Evolutionary conservation across 2,113 vertebrate species (phyloP).

Genomic region (Ceyx margarethae): DNA sequence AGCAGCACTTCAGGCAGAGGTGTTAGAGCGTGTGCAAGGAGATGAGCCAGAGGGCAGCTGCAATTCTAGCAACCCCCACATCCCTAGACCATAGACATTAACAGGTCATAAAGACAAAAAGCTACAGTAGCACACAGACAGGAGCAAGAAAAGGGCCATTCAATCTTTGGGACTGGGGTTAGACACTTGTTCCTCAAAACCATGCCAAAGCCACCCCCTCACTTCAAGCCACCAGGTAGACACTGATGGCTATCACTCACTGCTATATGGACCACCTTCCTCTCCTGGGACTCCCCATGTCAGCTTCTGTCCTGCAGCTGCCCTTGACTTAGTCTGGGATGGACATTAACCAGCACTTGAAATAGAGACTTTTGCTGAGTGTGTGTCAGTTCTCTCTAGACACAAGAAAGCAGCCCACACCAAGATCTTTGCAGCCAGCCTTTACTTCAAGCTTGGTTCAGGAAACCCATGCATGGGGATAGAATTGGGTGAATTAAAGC

Average conservation of each 20-base stretch:
- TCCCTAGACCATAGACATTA: not conserved
- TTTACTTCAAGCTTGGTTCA: not conserved
- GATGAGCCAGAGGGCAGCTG: not conserved
- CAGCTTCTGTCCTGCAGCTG: not conserved
- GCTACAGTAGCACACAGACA: not conserved
- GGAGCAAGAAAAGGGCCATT: not conserved
- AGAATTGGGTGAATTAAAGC: not conserved
- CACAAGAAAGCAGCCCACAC: not conserved
- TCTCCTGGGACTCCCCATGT: not conserved
- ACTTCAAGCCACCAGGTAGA: not conserved
- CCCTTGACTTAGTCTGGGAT: not conserved
- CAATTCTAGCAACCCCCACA: accelerated
- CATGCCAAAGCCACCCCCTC: not conserved
- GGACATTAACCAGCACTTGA: not conserved
- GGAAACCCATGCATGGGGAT: not conserved
- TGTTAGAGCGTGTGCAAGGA: accelerated
- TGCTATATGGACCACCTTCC: accelerated
- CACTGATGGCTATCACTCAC: not conserved
- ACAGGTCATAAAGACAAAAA: accelerated
- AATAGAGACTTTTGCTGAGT: not conserved
- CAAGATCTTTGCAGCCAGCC: not conserved
- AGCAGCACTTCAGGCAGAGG: not conserved
- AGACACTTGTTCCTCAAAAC: not conserved
- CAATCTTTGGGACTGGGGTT: not conserved
- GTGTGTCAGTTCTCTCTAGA: accelerated